Evolutionary conservation across 37 sponge, comb jelly and placozoan species (phyloP).

Genomic region (Beroe ovata): DNA sequence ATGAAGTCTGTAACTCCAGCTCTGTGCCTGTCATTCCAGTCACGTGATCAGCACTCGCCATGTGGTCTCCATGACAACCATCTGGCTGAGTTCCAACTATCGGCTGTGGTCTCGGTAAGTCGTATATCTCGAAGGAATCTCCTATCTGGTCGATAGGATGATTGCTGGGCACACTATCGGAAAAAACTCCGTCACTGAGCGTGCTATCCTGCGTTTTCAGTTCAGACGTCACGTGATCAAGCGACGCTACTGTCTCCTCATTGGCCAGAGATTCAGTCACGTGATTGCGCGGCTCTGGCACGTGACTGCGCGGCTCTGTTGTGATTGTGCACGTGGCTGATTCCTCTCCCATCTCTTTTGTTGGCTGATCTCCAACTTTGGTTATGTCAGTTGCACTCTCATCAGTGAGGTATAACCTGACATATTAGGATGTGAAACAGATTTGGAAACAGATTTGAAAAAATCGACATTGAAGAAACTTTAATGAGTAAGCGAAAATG

Average conservation of each 20-base stretch:
- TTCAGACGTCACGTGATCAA: background rate
- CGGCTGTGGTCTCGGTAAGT: background rate
- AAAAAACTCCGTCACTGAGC: background rate
- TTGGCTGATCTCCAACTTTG: background rate
- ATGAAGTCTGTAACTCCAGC: constrained; percentile 40
- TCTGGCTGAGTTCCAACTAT: background rate
- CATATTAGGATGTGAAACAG: no score
- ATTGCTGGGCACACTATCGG: background rate
- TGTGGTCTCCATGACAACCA: background rate
- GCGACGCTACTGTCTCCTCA: background rate
- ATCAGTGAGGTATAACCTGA: background rate
- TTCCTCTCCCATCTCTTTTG: background rate
- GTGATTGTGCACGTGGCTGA: background rate
- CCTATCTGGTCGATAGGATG: background rate
- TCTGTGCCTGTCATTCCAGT: background rate
- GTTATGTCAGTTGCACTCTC: background rate
- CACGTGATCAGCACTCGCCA: background rate
- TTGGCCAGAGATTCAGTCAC: background rate
- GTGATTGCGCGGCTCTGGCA: no score
- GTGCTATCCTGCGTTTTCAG: background rate
- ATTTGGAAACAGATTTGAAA: no score
- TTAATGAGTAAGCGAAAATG: background rate
- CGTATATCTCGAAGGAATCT: background rate
- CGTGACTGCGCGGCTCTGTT: background rate
- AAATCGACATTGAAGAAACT: background rate